Conservation (phyloP, 2,113 vertebrate species). For the Cranoglanis bouderius region DNA sequence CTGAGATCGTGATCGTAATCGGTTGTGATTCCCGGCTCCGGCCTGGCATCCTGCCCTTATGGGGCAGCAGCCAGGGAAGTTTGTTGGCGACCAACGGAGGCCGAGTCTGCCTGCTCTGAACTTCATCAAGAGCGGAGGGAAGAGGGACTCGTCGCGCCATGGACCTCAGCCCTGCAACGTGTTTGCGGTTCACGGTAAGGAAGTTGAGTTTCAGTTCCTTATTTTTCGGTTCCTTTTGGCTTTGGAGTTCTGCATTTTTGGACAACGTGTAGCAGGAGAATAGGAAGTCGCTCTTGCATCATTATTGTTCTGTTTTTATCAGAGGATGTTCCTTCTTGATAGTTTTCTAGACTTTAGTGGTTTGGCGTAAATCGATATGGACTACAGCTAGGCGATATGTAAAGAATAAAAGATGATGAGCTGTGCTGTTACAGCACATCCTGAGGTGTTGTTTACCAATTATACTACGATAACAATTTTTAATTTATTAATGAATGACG, state of each 20-base stretch:
- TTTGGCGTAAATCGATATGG: not conserved
- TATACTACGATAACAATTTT: not conserved
- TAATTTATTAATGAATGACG: not conserved
- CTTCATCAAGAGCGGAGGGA: constrained; percentile 88
- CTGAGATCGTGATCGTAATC: constrained; percentile 54
- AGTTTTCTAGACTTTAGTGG: not conserved
- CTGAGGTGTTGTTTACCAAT: not conserved
- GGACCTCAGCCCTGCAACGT: constrained; percentile 87
- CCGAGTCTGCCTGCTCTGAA: constrained; percentile 93
- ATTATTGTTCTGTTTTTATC: not conserved
- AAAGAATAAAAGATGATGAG: not conserved
- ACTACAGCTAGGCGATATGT: not conserved
- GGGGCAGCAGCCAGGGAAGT: constrained; percentile 99
- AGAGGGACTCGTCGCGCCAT: constrained; percentile 86
- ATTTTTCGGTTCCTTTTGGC: not conserved
- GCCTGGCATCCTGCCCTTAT: constrained; percentile 86
- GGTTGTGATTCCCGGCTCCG: constrained; percentile 69
- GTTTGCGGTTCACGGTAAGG: constrained; percentile 94
- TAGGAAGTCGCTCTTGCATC: not conserved
- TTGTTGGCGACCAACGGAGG: constrained; percentile 94
- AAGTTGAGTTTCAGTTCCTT: not conserved
- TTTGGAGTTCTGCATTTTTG: not conserved
- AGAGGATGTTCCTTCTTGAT: not conserved
- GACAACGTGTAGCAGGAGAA: not conserved
- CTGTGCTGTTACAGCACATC: not conserved